These are phyloP conservation scores for Magallana angulata DNA, from an alignment of 1,140 invertebrate species.

Conservation along the genomic window DNA sequence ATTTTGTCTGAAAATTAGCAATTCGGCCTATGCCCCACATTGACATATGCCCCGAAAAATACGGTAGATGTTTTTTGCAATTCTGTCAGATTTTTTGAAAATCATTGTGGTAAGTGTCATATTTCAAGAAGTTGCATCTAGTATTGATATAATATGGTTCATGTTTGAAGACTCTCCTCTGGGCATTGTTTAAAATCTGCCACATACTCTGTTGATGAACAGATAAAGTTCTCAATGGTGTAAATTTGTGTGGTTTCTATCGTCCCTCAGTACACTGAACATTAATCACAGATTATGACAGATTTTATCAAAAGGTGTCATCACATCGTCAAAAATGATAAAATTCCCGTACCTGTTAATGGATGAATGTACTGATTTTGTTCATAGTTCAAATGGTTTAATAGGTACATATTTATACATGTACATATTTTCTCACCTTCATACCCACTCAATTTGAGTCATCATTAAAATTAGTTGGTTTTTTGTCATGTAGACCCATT, in stretches of 20 bases:
- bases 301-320: slow-evolving; percentile 11
- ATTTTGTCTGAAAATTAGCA: too few species aligned
- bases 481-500: too few species aligned
- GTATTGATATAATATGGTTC: background rate
- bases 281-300: slow-evolving; percentile 25
- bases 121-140: too few species aligned
- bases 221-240: background rate
- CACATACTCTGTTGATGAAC: slow-evolving; percentile 5
- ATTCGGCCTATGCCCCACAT: too few species aligned
- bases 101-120: too few species aligned
- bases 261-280: background rate
- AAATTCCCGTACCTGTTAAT: background rate
- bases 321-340: background rate
- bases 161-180: background rate
- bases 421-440: too few species aligned
- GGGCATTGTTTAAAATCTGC: background rate
- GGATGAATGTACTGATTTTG: background rate
- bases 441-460: too few species aligned
- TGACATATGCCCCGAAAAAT: too few species aligned
- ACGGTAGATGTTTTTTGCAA: too few species aligned
- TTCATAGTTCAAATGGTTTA: background rate
- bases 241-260: slow-evolving; percentile 3
- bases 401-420: background rate
- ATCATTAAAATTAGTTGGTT: too few species aligned
- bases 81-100: too few species aligned